Conservation (phyloP, 2,888 invertebrate species). For the Sphecodes monilicornis region DNA sequence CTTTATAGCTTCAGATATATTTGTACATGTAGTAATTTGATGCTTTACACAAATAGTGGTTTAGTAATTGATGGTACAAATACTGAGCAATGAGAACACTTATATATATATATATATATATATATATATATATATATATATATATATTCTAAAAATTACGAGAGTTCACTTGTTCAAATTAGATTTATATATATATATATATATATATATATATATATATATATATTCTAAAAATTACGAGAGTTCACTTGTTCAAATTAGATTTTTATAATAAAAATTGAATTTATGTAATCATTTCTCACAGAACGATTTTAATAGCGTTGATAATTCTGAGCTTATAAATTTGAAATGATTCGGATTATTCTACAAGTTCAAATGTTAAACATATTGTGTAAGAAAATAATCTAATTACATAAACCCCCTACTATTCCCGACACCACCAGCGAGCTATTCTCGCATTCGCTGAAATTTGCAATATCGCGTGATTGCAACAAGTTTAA, state of each 20-base stretch:
- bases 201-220: too few relatives aligned
- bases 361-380: not conserved
- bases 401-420: not conserved
- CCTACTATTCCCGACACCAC: not conserved
- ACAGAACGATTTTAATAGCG: not conserved
- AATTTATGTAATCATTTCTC: not conserved
- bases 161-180: too few relatives aligned
- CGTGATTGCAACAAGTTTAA: slow-evolving; percentile 37
- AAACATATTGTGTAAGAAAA: not conserved
- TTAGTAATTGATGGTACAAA: not conserved
- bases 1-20: not conserved
- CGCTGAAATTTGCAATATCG: not conserved
- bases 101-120: too few relatives aligned
- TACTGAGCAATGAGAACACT: too few relatives aligned
- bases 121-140: too few relatives aligned
- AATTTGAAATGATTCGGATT: not conserved
- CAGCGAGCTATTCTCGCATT: slow-evolving; percentile 23
- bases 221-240: too few relatives aligned
- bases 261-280: not conserved
- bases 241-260: not conserved
- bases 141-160: too few relatives aligned
- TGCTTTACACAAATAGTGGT: not conserved
- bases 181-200: too few relatives aligned
- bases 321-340: not conserved
- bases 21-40: not conserved